Conservation (phyloP, 2,888 invertebrate species). For the Meliscaeva auricollis region DNA sequence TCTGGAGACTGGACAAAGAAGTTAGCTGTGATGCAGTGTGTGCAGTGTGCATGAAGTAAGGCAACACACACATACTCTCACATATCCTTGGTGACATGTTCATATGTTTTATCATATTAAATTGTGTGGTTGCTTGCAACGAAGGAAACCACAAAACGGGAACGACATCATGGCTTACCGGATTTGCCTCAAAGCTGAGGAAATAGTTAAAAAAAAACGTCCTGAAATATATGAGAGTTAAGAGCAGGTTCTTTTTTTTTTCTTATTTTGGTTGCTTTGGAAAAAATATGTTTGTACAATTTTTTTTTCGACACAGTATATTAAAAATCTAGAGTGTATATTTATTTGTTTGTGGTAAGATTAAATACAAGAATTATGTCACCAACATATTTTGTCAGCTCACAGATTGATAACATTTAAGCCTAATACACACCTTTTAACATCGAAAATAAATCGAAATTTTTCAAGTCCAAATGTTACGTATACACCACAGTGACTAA, state of each 20-base stretch:
- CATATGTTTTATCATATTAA: slow-evolving; percentile 29
- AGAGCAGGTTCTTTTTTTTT: background rate
- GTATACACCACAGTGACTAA: too few species aligned
- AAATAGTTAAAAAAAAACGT: slow-evolving; percentile 34
- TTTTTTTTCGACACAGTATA: background rate
- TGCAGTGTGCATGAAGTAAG: background rate
- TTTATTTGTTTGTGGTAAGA: background rate
- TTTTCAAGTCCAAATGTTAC: too few species aligned
- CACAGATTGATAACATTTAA: too few species aligned
- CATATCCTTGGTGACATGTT: slow-evolving; percentile 13
- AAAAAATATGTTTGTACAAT: background rate
- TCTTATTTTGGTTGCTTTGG: background rate
- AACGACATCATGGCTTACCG: slow-evolving; percentile 43
- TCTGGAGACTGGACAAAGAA: slow-evolving; percentile 23
- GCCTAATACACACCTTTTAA: too few species aligned
- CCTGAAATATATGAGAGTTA: slow-evolving; percentile 18
- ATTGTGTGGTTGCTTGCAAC: slow-evolving; percentile 6
- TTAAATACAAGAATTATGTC: too few species aligned
- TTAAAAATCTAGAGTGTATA: background rate
- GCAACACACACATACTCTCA: slow-evolving; percentile 28
- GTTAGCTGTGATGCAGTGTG: slow-evolving; percentile 8
- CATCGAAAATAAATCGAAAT: too few species aligned
- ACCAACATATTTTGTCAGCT: too few species aligned
- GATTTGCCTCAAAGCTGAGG: slow-evolving; percentile 38
- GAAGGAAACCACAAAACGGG: slow-evolving; percentile 34